A percentile compares a stretch with the other conserved stretches of the same genome.
Conservation (phyloP, 64 coral and sea anemone genomes). For the Catalaphyllia jardinei region DNA sequence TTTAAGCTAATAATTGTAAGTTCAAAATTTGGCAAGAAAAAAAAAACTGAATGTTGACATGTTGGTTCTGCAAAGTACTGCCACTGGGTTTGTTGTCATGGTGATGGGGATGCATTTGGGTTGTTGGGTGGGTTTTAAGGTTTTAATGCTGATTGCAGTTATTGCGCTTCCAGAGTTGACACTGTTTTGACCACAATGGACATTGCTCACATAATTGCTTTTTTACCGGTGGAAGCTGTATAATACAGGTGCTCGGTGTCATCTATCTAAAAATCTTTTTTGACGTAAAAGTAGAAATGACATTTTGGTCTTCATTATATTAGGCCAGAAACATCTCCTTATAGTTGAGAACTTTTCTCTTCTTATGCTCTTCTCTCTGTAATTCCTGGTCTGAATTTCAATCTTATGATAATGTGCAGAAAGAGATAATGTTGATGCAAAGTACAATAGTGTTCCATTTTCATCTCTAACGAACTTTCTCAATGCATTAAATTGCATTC, state of each 20-base stretch:
- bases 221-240: constrained; percentile 54
- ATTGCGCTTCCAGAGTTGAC: constrained; percentile 97
- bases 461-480: neutral
- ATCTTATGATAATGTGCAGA: constrained; percentile 9
- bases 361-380: neutral
- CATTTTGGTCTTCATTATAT: constrained; percentile 8
- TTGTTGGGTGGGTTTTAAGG: constrained; percentile 70
- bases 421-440: constrained; percentile 8
- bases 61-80: constrained; percentile 34
- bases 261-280: constrained; percentile 38
- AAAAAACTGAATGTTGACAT: neutral
- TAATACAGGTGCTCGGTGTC: constrained; percentile 54
- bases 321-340: neutral
- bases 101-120: constrained; percentile 23
- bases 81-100: neutral
- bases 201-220: constrained; percentile 97
- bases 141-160: constrained; percentile 98
- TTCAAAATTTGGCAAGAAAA: neutral
- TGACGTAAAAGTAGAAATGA: constrained; percentile 34
- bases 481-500: neutral
- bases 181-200: constrained; percentile 92
- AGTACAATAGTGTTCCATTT: neutral
- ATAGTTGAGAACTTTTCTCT: neutral
- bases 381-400: neutral
- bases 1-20: neutral